Base-by-base conservation (phyloP, 2,113 vertebrate species). In the Coptodon rendalli region DNA sequence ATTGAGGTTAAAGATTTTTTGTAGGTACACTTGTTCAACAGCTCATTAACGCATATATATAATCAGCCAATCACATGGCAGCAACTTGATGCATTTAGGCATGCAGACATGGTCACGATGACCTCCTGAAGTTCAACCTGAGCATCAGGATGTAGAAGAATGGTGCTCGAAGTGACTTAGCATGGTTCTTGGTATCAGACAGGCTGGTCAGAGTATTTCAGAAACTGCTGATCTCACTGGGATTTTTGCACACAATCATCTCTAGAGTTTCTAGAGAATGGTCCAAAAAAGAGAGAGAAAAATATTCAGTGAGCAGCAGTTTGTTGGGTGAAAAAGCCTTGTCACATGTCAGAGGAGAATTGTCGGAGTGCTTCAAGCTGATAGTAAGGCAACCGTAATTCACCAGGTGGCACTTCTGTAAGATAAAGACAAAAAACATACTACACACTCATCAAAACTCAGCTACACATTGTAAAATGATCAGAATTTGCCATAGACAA, bases 341-440 rank as follows among this genome's bases (percentile, higher is more conserved):
- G 34, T 68, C 19, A 1, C 34, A 36, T 0, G 0, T 40, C 5
- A 38, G 36, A 61, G 13, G 24, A 59, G 56, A 29, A 3, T 29
- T 29, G 24, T 5, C 14, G 1, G 59, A 71, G 1, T 43, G n/a
- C 38, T 71, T 71, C 12, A 24, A 10, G 38, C 13, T 73, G 38
- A 24, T 43, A 71, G 66, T 40, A 71, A 71, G 12, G 0, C 66
- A 71, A 43, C 66, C 2, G 2, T 73, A 2, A 45, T 45, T 45
- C n/a, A 43, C n/a, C 38, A 2, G n/a, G 5, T 40, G n/a, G 1
- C 61, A 68, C 34, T 22, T 22, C 34, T 0, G 19, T 68, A 22
- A 68, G 61, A 68, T 68, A 38, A 38, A 13, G 4, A 22, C 34
- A 68, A 19, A 68, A 13, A 68, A 68, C 34, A 66, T n/a, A 2